These are phyloP conservation scores for Rhinolophus sinicus DNA, from an alignment of 2,113 vertebrate species.

Conservation along the genomic window DNA sequence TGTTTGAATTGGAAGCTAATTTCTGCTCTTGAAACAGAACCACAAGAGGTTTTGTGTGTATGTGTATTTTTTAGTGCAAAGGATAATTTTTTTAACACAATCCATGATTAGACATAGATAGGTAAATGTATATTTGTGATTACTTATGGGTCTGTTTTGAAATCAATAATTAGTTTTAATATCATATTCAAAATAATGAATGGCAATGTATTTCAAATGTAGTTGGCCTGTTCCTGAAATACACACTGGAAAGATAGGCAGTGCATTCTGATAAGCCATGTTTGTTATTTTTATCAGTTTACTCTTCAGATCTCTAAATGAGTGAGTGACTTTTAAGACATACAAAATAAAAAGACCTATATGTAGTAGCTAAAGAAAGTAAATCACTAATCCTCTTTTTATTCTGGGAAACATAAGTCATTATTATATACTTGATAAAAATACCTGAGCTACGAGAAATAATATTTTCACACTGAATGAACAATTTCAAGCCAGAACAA, in stretches of 20 bases:
- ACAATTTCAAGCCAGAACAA: conserved; percentile 18
- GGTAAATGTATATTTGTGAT: conserved; percentile 16
- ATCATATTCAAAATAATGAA: conserved; percentile 49
- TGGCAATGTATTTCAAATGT: neutral
- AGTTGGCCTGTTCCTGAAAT: neutral
- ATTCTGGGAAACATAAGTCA: neutral
- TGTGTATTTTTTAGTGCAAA: conserved; percentile 13
- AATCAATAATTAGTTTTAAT: conserved; percentile 57
- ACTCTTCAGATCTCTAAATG: neutral
- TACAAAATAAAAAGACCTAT: neutral
- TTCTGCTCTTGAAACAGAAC: conserved; percentile 47
- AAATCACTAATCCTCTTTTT: conserved; percentile 27
- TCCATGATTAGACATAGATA: neutral
- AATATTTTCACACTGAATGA: neutral
- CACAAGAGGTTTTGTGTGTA: neutral
- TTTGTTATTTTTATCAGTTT: conserved; percentile 11
- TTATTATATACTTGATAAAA: neutral
- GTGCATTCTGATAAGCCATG: neutral
- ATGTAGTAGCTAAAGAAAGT: neutral
- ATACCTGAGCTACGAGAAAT: neutral
- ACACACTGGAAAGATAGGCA: neutral
- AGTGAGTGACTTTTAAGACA: neutral
- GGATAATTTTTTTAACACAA: conserved; percentile 47
- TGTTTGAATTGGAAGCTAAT: conserved; percentile 64
- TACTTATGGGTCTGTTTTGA: conserved; percentile 35